These are phyloP conservation scores for Trichonephila inaurata DNA, from an alignment of 1,140 invertebrate genomes.

Conservation along the genomic window DNA sequence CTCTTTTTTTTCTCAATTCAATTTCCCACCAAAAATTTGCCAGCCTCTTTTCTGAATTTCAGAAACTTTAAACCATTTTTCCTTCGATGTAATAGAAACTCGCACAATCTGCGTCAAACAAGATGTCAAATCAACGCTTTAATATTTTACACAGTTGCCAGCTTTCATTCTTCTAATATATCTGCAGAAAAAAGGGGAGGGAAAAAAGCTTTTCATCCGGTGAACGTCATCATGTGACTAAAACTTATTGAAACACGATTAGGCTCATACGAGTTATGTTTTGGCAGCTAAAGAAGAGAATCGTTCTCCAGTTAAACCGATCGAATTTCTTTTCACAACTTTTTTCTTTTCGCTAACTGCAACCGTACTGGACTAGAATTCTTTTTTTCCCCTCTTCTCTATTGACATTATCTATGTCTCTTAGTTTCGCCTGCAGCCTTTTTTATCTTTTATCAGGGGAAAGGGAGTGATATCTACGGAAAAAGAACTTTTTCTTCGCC, in stretches of 20 bases:
- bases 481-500: constrained; percentile 60
- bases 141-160: not conserved
- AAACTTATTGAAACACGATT: constrained; percentile 66
- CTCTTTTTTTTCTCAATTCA: too few relatives aligned
- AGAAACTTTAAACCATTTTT: too few relatives aligned
- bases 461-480: constrained; percentile 46
- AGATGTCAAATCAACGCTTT: constrained; percentile 7
- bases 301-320: constrained; percentile 50
- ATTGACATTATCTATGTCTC: constrained; percentile 68
- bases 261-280: constrained; percentile 41
- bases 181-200: not conserved
- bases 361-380: not conserved
- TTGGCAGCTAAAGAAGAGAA: constrained; percentile 17
- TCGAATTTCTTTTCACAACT: constrained; percentile 49
- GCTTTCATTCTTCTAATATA: not conserved
- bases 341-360: constrained; percentile 40
- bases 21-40: too few relatives aligned
- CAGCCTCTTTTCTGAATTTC: too few relatives aligned
- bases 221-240: not conserved
- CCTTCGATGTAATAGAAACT: not conserved
- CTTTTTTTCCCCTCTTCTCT: not conserved
- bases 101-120: not conserved
- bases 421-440: constrained; percentile 42
- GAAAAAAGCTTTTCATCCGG: not conserved
- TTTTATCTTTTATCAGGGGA: constrained; percentile 63